phyloP scores from a whole-genome alignment of 2,113 vertebrate species.

The Chloroceryle aenea region DNA sequence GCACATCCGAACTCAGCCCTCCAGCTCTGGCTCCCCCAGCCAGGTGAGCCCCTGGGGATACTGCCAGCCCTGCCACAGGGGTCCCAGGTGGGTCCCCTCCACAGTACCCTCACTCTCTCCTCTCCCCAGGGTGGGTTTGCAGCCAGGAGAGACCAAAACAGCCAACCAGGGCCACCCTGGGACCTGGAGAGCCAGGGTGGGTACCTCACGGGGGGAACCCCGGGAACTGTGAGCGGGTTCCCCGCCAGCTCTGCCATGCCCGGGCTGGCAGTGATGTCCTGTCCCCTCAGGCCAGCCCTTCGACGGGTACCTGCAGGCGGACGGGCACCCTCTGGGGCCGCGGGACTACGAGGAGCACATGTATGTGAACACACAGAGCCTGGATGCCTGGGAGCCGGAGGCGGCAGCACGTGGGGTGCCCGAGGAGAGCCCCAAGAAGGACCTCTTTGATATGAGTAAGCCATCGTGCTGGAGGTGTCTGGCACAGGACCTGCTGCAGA shows the following conservation, averaged over 20 bases:
- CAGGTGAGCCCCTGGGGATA: constrained; percentile 37
- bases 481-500: neutral
- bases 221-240: rapidly evolving
- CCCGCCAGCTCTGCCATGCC: neutral
- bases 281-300: constrained; percentile 59
- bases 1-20: constrained; percentile 74
- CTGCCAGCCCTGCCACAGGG: neutral
- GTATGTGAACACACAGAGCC: constrained; percentile 92
- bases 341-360: constrained; percentile 93
- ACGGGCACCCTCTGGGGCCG: constrained; percentile 76
- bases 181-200: constrained; percentile 71
- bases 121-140: constrained; percentile 75
- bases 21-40: neutral
- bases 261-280: neutral
- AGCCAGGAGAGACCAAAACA: constrained; percentile 73
- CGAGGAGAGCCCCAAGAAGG: constrained; percentile 90
- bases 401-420: neutral
- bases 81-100: neutral
- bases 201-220: neutral
- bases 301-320: constrained; percentile 91
- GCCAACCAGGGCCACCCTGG: constrained; percentile 79
- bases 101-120: rapidly evolving
- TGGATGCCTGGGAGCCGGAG: constrained; percentile 76
- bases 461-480: neutral
- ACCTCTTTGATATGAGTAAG: constrained; percentile 98